Percentiles rank a stretch among this genome's conserved stretches.
These are phyloP conservation scores for Heteropelma amictum DNA, from an alignment of 2,888 invertebrate species.

Conservation along the genomic window DNA sequence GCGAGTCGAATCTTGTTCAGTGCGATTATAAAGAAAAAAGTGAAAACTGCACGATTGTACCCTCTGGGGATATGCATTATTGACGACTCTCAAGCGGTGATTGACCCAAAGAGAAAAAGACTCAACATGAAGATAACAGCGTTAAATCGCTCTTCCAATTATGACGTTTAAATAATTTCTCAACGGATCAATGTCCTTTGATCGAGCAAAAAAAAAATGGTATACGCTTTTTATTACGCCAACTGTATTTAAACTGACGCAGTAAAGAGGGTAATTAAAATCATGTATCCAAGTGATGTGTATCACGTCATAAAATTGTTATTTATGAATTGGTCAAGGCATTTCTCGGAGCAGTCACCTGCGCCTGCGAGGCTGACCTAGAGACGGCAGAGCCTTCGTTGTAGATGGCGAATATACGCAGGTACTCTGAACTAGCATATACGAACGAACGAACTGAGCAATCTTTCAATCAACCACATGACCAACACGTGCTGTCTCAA, in stretches of 20 bases:
- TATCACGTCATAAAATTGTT: conserved; percentile 5
- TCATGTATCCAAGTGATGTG: background rate
- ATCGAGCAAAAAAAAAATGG: background rate
- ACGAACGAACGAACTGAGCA: conserved; percentile 29
- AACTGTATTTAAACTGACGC: background rate
- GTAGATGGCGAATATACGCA: conserved; percentile 5
- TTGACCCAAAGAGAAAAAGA: conserved; percentile 32
- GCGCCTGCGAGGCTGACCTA: conserved; percentile 40
- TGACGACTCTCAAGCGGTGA: conserved; percentile 28
- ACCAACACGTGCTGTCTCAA: conserved; percentile 32
- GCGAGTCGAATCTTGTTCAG: background rate
- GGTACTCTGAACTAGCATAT: background rate
- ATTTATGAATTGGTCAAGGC: conserved; percentile 54
- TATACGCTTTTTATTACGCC: background rate
- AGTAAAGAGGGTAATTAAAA: conserved; percentile 22
- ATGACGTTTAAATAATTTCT: conserved; percentile 38
- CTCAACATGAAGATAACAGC: background rate
- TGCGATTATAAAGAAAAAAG: background rate
- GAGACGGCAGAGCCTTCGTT: conserved; percentile 26
- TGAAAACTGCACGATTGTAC: background rate
- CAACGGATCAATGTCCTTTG: conserved; percentile 30
- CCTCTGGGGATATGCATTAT: conserved; percentile 6
- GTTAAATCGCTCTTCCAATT: conserved; percentile 38
- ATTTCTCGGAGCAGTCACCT: conserved; percentile 52
- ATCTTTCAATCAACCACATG: conserved; percentile 47